Evolutionary conservation across 1,140 invertebrate species (phyloP), one percentile per base, ranked within the genome.

Genomic region (Dendroctonus valens): DNA sequence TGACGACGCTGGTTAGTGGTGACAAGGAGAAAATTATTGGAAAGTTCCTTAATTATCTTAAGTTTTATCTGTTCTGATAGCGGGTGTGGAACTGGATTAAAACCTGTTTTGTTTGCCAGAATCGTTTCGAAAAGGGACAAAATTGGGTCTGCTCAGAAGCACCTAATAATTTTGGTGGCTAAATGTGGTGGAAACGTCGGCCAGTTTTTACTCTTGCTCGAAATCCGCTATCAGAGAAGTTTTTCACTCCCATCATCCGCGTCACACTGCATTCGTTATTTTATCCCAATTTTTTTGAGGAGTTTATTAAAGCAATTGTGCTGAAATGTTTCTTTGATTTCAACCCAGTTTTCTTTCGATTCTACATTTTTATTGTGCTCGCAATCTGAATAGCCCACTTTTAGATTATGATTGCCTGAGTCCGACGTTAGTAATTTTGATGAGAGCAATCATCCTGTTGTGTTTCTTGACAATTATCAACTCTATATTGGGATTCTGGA

Each of bases 401-500:
- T 63, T 61, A 77, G 75, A 71, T 53, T 77, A 73, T 62, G 63
- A 72, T 49, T 78, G 75, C 52, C 70, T 78, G 54, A 75, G 70
- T 59, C 65, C 72, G 8, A 71, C 70, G 38, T 73, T 76, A 49
- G 74, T 78, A 9, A 77, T 77, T 70, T 70, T 77, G 71, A 77
- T 78, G 77, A 59, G 77, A 59, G 74, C 72, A 26, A 78, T 73
- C n/a, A 77, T 78, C 15, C 57, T 77, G 48, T 67, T 76, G 14
- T 75, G 72, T 50, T 77, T 78, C 54, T 75, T 78, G 76, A 72
- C 73, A 26, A 78, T 78, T 15, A 75, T 77, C 62, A 77, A 77
- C 65, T 73, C 74, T 12, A 55, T 78, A 49, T 61, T 68, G 59
- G 77, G 77, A 12, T 78, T 77, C 53, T 75, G 77, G 51, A 54